Conservation (phyloP, 2,797 vertebrate species). For the Gymnodraco acuticeps region DNA sequence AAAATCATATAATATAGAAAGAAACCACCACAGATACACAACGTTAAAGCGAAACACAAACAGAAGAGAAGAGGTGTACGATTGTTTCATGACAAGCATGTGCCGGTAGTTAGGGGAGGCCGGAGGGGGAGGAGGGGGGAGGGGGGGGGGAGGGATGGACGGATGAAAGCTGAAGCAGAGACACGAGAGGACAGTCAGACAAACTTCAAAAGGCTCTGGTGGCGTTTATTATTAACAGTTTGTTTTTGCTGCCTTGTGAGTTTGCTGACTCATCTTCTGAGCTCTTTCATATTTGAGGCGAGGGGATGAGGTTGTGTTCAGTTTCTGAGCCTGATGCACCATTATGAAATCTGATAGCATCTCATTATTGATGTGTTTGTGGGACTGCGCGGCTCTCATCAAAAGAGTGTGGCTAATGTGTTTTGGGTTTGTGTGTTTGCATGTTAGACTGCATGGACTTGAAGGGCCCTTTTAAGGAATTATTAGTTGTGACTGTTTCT, state of each 20-base stretch:
- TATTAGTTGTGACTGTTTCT: slow-evolving; percentile 6
- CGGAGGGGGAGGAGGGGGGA: slow-evolving; percentile 11
- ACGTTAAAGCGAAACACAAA: slow-evolving; percentile 8
- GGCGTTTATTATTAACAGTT: slow-evolving; percentile 43
- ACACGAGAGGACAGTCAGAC: slow-evolving; percentile 20
- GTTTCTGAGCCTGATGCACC: slow-evolving; percentile 41
- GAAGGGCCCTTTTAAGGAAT: background rate
- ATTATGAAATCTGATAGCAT: slow-evolving; percentile 66
- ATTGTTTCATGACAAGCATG: slow-evolving; percentile 20
- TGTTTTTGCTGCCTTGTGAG: slow-evolving; percentile 51
- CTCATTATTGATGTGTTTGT: slow-evolving; percentile 60
- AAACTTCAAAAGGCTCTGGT: slow-evolving; percentile 38
- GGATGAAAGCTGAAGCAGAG: slow-evolving; percentile 34
- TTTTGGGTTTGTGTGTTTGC: slow-evolving; percentile 16
- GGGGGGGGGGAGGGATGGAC: slow-evolving; percentile 18
- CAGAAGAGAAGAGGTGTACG: slow-evolving; percentile 1
- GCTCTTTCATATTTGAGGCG: slow-evolving; percentile 48
- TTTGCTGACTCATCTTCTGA: slow-evolving; percentile 57
- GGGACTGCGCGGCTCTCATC: slow-evolving; percentile 41
- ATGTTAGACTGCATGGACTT: background rate
- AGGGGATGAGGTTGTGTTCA: slow-evolving; percentile 31
- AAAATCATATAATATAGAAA: slow-evolving; percentile 20
- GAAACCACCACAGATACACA: background rate
- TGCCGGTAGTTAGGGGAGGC: slow-evolving; percentile 10
- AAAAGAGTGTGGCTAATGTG: slow-evolving; percentile 30